Evolutionary conservation across 2,797 vertebrate species (phyloP), one percentile per base, ranked within the genome.

Genomic region (Calcarius lapponicus): DNA sequence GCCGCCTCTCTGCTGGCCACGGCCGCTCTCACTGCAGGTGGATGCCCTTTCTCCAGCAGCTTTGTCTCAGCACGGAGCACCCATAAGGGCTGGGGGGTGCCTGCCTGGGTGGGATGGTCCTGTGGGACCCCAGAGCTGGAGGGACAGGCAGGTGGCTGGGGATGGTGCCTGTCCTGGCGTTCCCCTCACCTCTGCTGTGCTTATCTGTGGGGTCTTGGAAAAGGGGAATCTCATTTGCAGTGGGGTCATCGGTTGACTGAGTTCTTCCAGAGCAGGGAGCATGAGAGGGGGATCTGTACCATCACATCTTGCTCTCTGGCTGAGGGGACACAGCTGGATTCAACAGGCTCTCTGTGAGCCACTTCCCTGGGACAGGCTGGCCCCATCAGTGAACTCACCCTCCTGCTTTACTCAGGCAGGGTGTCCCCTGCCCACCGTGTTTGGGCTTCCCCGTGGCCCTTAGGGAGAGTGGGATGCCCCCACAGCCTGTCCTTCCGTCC

Each of bases 381-480:
- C 25, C 25, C 31, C 0, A 0, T 53, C 4, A 10, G 34, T 0
- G 0, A 67, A 34, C 38, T 81, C 0, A 0, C 24, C 28, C 50
- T 67, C 25, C 42, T 1, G 2, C 17, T 45, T 86, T 86, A 26
- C 26, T 28, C 54, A 34, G 53, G 22, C 48, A 67, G 36, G 16
- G 24, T 86, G 8, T 36, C 40, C 88, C 28, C 72, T 91, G 47
- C 25, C 13, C 1, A 4, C 31, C 1, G 1, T 45, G 32, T 47
- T 45, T 1, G 2, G 42, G 70, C 57, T 90, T 17, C 29, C 22
- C 47, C 0, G 0, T 80, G 62, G 43, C 51, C 26, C 43, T 73
- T 57, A 32, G 22, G 0, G 5, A 74, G 54, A 58, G 45, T 11
- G 32, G 42, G 42, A 19, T 87, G 45, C 11, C 15, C 15, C 45